Conservation (phyloP, 2,888 invertebrate species). For the Tortricodes alternella region DNA sequence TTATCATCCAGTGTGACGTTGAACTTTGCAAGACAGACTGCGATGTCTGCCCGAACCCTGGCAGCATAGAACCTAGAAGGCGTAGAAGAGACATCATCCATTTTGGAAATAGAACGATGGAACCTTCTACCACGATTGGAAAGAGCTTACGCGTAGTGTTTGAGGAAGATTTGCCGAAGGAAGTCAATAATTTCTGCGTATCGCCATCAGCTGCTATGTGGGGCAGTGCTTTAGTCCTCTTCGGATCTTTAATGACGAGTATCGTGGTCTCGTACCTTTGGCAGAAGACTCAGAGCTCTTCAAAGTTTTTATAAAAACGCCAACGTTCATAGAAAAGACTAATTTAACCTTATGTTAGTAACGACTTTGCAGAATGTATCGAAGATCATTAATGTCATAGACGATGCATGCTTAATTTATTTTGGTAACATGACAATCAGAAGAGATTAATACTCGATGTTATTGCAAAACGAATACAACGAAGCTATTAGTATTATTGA, state of each 20-base stretch:
- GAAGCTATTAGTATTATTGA: conserved; percentile 8
- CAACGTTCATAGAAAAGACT: conserved; percentile 1
- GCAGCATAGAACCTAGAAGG: conserved; percentile 80
- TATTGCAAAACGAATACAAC: not conserved
- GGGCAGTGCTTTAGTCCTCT: conserved; percentile 83
- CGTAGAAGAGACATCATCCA: conserved; percentile 71
- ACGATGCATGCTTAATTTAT: conserved; percentile 11
- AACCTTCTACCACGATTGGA: conserved; percentile 84
- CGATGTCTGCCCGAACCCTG: conserved; percentile 87
- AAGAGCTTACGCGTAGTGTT: conserved; percentile 86
- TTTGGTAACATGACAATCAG: not conserved
- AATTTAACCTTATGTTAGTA: conserved; percentile 4
- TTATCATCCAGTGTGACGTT: conserved; percentile 91
- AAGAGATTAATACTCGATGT: not conserved
- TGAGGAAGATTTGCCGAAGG: conserved; percentile 84
- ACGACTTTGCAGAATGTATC: not conserved
- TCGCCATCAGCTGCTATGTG: conserved; percentile 85
- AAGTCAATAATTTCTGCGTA: conserved; percentile 81
- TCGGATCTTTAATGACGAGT: conserved; percentile 82
- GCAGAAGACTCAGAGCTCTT: conserved; percentile 63
- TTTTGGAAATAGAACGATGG: conserved; percentile 73
- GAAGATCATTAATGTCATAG: not conserved
- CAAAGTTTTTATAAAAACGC: conserved; percentile 53
- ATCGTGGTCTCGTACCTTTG: conserved; percentile 67
- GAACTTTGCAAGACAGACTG: conserved; percentile 92